Conservation (phyloP, 2,113 vertebrate species). For the Crotophaga sulcirostris region DNA sequence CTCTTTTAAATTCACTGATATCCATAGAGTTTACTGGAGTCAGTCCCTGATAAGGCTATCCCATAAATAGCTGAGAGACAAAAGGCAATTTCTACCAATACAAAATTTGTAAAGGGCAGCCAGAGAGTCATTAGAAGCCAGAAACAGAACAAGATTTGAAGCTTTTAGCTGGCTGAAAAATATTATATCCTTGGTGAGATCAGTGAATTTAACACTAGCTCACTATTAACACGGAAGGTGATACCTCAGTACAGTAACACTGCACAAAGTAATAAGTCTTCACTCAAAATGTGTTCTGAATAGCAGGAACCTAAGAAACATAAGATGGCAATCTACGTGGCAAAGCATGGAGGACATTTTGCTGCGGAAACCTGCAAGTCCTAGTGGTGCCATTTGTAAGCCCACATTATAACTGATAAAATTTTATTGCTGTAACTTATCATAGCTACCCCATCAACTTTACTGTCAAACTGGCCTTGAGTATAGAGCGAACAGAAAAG, state of each 20-base stretch:
- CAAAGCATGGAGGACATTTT: background rate
- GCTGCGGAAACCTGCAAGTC: background rate
- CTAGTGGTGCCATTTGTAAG: background rate
- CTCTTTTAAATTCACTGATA: background rate
- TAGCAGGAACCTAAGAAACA: background rate
- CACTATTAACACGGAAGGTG: background rate
- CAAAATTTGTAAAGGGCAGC: background rate
- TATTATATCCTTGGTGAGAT: background rate
- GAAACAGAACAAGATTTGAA: background rate
- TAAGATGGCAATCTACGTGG: background rate
- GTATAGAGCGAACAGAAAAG: background rate
- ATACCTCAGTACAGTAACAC: background rate
- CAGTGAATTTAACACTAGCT: background rate
- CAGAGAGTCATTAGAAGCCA: background rate
- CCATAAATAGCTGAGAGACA: background rate
- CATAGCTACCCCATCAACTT: background rate
- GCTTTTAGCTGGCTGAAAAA: background rate
- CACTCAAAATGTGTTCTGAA: background rate
- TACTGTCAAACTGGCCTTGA: background rate
- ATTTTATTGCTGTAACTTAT: background rate
- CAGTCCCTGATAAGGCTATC: background rate
- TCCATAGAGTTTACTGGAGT: background rate
- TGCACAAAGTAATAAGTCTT: background rate
- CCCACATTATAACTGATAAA: background rate
- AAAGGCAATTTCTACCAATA: slow-evolving; percentile 5